Conservation (phyloP, 2,888 invertebrate species). For the Tenthredo scrophulariae region DNA sequence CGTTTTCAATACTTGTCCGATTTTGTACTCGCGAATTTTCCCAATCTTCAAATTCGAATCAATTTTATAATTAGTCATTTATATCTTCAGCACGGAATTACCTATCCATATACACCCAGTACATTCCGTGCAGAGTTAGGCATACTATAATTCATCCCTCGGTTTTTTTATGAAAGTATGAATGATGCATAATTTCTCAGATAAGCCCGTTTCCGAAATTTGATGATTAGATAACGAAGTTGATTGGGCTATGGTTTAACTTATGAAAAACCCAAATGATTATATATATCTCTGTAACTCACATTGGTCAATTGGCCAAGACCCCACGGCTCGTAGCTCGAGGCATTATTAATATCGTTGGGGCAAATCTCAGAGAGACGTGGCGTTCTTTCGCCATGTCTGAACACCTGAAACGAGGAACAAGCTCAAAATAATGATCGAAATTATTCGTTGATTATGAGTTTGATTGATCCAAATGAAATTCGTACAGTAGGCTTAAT, state of each 20-base stretch:
- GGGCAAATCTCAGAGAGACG: slow-evolving; percentile 73
- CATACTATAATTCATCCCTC: too few relatives aligned
- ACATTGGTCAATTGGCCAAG: slow-evolving; percentile 81
- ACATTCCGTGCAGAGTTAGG: not conserved
- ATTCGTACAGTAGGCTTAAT: not conserved
- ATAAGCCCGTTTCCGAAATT: not conserved
- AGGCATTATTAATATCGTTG: slow-evolving; percentile 78
- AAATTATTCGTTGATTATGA: not conserved
- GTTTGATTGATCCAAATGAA: not conserved
- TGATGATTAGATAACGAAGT: not conserved
- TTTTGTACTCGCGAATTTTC: slow-evolving; percentile 64
- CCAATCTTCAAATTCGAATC: slow-evolving; percentile 59
- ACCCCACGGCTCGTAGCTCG: slow-evolving; percentile 80
- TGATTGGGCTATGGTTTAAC: not conserved
- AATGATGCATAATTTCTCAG: too few relatives aligned
- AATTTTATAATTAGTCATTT: not conserved
- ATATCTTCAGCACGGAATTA: not conserved
- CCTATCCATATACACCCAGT: not conserved
- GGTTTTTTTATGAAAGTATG: too few relatives aligned
- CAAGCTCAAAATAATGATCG: not conserved
- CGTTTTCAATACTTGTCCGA: slow-evolving; percentile 63
- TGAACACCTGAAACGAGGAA: slow-evolving; percentile 76
- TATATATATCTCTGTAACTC: slow-evolving; percentile 55
- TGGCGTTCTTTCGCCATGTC: slow-evolving; percentile 76
- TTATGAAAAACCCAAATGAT: not conserved